Evolutionary conservation across 2,888 invertebrate genomes (phyloP).

Genomic region (Adela reaumurella): DNA sequence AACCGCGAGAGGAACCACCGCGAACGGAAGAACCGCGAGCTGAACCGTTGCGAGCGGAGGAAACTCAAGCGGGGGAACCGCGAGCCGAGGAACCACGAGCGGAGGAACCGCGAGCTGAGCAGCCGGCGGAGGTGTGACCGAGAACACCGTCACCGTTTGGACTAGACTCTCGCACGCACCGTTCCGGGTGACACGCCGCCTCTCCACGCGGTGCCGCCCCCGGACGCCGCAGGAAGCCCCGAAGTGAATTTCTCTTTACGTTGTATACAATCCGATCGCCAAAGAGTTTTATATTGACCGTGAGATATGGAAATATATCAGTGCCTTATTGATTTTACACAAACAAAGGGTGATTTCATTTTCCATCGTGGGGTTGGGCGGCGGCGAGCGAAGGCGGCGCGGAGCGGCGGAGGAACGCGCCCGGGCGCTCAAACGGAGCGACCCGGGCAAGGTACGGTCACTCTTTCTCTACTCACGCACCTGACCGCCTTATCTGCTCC

Average conservation of each 20-base stretch:
- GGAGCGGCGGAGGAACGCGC: conserved; percentile 56
- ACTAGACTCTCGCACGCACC: conserved; percentile 21
- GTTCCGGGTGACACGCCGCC: conserved; percentile 3
- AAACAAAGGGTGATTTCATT: conserved; percentile 42
- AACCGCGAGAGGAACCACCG: too few species aligned
- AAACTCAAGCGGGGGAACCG: too few species aligned
- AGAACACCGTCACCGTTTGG: conserved; percentile 14
- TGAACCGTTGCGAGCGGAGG: too few species aligned
- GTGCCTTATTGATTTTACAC: conserved; percentile 51
- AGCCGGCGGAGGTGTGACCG: conserved; percentile 8
- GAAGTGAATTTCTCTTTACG: not conserved
- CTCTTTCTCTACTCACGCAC: conserved; percentile 12
- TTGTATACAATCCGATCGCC: conserved; percentile 25
- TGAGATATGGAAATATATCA: conserved; percentile 50
- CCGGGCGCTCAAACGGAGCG: conserved; percentile 76
- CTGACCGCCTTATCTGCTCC: too few species aligned
- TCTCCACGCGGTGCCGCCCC: conserved; percentile 26
- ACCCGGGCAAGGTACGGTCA: conserved; percentile 77
- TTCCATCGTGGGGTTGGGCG: conserved; percentile 15
- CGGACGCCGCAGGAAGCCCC: conserved; percentile 21
- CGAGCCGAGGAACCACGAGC: conserved; percentile 5
- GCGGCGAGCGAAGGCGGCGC: conserved; percentile 17
- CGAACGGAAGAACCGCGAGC: too few species aligned
- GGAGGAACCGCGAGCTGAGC: conserved; percentile 5
- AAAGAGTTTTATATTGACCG: conserved; percentile 43